phyloP scores from a whole-genome alignment of 1,140 invertebrate genomes.

The Lordiphosa clarofinis region DNA sequence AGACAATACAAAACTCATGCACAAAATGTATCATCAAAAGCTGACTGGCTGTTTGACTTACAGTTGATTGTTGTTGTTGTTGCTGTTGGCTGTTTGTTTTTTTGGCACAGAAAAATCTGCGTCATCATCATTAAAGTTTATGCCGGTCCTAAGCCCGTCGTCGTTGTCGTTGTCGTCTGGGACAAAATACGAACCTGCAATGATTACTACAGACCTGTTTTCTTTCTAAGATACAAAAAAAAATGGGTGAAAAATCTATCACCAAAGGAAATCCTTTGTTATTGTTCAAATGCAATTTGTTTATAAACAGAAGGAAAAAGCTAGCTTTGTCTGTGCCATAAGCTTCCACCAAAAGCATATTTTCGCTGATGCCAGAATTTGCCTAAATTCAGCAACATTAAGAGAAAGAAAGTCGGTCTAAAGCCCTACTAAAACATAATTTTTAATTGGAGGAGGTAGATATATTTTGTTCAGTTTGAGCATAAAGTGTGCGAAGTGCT shows the following conservation, averaged over 20 bases:
- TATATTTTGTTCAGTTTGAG: too few relatives aligned
- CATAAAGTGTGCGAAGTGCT: too few relatives aligned
- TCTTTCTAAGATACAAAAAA: background rate
- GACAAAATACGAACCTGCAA: constrained; percentile 14
- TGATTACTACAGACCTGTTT: constrained; percentile 2
- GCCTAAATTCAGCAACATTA: too few relatives aligned
- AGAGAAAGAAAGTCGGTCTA: too few relatives aligned
- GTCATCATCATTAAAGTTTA: constrained; percentile 66
- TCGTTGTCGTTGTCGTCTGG: constrained; percentile 20
- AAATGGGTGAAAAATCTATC: background rate
- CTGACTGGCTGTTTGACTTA: background rate
- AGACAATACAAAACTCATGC: constrained; percentile 16
- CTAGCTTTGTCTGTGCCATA: too few relatives aligned
- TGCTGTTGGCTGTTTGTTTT: constrained; percentile 29
- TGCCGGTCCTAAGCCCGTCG: constrained; percentile 20
- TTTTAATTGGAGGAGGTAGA: too few relatives aligned
- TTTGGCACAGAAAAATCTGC: constrained; percentile 55
- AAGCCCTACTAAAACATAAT: too few relatives aligned
- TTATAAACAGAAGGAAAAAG: too few relatives aligned
- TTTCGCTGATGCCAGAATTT: too few relatives aligned
- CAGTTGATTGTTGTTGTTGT: constrained; percentile 3
- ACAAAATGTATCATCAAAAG: background rate
- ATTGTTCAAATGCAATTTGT: too few relatives aligned
- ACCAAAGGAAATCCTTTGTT: too few relatives aligned
- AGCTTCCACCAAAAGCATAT: too few relatives aligned